Evolutionary conservation across 2,113 vertebrate species (phyloP), one percentile per base, ranked within the genome.

Genomic region (Plotosus lineatus): DNA sequence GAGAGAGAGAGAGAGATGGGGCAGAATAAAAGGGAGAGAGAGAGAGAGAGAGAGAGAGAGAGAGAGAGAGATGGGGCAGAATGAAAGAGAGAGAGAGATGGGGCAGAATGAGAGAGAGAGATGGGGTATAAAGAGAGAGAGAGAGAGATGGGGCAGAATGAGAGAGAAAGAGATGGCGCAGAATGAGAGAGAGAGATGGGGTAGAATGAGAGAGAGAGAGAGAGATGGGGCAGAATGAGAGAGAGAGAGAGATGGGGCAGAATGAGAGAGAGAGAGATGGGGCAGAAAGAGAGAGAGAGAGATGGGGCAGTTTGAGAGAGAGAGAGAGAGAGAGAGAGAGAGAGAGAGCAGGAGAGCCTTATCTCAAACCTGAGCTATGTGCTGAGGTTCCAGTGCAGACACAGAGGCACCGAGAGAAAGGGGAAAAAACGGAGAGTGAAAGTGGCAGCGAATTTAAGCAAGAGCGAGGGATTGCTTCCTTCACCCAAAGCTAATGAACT

Each of bases 371-470:
- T 2, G 91, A 97, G 95, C 94, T 97, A 98, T 97, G 96, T 95
- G 94, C 95, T 95, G 97, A 97, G 97, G 96, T 97, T 96, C 93
- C 92, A 89, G 86, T 90, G 94, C 92, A 98, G 97, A 97, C 96
- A 97, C 94, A 86, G 92, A 95, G 96, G 96, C 97, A 97, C 96
- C 96, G 93, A 90, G 95, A 55, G 82, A 89, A 89, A 36, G 11
- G 31, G 26, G 69, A 12, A 58, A 53, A 38, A 28, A 36, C 80
- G 79, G 88, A 90, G 90, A 79, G 78, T 58, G 38, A 72, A 60
- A 72, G 78, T 66, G 50, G 31, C 23, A 17, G 48, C 11, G 50
- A 81, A 63, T 75, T 55, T 46, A 61, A 85, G 46, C 51, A 46
- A 80, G 61, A 76, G 72, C 31, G 92, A 90, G 91, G 91, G 90